Evolutionary conservation across 2,888 invertebrate species (phyloP).

Genomic region (Brachyptera putata): DNA sequence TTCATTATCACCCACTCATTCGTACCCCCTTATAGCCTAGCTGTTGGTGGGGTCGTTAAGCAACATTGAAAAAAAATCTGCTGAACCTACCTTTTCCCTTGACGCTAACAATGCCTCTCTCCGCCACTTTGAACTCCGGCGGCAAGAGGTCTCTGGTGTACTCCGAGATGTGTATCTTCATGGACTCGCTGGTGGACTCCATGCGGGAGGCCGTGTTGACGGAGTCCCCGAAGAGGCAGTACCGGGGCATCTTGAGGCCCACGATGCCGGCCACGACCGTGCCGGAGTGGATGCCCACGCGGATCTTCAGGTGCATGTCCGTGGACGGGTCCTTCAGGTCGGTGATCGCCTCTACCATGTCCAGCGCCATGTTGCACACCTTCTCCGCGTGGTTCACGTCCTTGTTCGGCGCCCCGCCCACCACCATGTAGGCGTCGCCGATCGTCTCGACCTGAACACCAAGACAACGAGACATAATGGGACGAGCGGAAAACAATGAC

Average conservation of each 20-base stretch:
- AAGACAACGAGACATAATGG: no score
- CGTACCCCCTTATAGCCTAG: no score
- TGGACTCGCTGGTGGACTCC: slow-evolving; percentile 89
- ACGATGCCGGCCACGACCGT: slow-evolving; percentile 88
- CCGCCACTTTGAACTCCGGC: slow-evolving; percentile 65
- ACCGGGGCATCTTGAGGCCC: slow-evolving; percentile 86
- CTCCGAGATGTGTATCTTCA: slow-evolving; percentile 93
- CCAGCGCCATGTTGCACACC: slow-evolving; percentile 92
- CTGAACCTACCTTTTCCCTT: slow-evolving; percentile 84
- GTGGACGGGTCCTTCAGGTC: slow-evolving; percentile 91
- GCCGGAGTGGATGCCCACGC: slow-evolving; percentile 74
- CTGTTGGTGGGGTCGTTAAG: no score
- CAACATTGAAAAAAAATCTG: no score
- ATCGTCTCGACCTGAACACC: slow-evolving; percentile 84
- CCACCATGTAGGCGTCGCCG: slow-evolving; percentile 98
- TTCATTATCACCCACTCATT: no score
- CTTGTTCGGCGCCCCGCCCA: slow-evolving; percentile 89
- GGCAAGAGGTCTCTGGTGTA: slow-evolving; percentile 75
- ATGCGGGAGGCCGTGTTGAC: slow-evolving; percentile 89
- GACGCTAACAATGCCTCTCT: slow-evolving; percentile 80
- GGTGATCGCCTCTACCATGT: slow-evolving; percentile 91
- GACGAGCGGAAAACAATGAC: no score
- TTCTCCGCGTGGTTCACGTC: slow-evolving; percentile 87
- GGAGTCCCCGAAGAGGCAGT: slow-evolving; percentile 85
- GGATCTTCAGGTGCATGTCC: slow-evolving; percentile 75